Percentiles rank a stretch among this genome's conserved stretches.
Evolutionary conservation across 2,888 invertebrate species (phyloP).

Genomic region (Strigamia maritima): DNA sequence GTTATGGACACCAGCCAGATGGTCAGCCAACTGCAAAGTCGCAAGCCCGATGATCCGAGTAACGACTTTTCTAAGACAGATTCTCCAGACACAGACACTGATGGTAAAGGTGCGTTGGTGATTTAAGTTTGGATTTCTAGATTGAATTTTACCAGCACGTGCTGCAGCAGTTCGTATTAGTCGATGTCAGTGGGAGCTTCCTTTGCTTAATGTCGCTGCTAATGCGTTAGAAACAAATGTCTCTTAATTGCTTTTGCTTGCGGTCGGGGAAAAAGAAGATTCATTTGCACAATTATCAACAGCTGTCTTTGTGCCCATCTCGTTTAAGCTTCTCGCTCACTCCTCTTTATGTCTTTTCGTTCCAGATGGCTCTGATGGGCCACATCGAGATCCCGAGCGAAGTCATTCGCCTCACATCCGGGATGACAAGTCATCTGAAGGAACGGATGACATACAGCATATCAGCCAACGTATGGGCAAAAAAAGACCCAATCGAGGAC

Average conservation of each 20-base stretch:
- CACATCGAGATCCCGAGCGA: conserved; percentile 33
- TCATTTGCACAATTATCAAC: background rate
- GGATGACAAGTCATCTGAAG: conserved; percentile 36
- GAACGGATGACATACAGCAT: conserved; percentile 7
- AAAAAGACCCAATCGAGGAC: background rate
- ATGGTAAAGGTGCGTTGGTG: conserved; percentile 56
- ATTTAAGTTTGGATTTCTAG: background rate
- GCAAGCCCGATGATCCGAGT: conserved; percentile 75
- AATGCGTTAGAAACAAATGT: background rate
- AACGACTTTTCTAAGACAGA: conserved; percentile 79
- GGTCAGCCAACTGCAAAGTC: conserved; percentile 67
- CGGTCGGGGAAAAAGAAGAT: background rate
- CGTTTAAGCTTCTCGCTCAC: background rate
- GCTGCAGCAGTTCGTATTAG: background rate
- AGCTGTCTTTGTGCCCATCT: background rate
- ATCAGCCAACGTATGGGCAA: conserved; percentile 27
- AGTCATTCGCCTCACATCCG: conserved; percentile 33
- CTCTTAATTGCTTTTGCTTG: background rate
- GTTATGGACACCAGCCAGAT: conserved; percentile 92
- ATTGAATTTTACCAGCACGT: background rate
- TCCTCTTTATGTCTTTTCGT: background rate
- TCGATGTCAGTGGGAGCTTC: background rate
- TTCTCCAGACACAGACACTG: conserved; percentile 78
- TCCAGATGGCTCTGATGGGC: conserved; percentile 36
- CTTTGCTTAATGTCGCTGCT: background rate